Evolutionary conservation across 2,888 invertebrate genomes (phyloP).

Genomic region (Stictocephala bisonia): DNA sequence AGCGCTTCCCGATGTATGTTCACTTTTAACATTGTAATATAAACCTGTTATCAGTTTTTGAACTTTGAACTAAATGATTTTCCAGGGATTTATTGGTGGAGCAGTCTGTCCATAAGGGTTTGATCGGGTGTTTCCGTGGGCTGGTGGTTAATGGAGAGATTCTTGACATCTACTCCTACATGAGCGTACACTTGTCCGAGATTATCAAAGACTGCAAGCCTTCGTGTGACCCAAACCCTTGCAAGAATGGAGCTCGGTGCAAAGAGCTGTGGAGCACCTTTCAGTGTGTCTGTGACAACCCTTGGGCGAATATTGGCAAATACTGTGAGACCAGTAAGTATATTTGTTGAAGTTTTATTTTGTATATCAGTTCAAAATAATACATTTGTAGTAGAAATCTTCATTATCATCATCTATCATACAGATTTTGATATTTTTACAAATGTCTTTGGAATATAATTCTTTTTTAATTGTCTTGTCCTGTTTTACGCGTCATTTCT

Average conservation of each 20-base stretch:
- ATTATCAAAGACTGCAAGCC: slow-evolving; percentile 95
- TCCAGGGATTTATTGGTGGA: slow-evolving; percentile 82
- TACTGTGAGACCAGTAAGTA: slow-evolving; percentile 91
- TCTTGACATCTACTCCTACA: slow-evolving; percentile 90
- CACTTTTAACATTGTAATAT: too few species aligned
- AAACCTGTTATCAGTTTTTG: too few species aligned
- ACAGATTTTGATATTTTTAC: too few species aligned
- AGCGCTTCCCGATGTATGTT: too few species aligned
- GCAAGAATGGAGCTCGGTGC: slow-evolving; percentile 90
- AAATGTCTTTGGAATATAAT: too few species aligned
- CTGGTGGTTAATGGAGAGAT: slow-evolving; percentile 92
- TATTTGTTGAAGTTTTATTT: too few species aligned
- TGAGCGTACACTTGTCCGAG: slow-evolving; percentile 91
- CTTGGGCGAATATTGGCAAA: slow-evolving; percentile 91
- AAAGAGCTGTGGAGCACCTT: slow-evolving; percentile 94
- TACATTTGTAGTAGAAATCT: too few species aligned
- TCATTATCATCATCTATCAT: too few species aligned
- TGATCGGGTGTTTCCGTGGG: slow-evolving; percentile 94
- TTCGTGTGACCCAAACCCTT: slow-evolving; percentile 93
- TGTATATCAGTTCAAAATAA: too few species aligned
- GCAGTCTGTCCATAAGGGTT: slow-evolving; percentile 85
- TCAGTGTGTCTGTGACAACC: slow-evolving; percentile 91
- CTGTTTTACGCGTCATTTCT: too few species aligned
- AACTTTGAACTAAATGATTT: too few species aligned
- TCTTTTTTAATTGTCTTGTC: too few species aligned